Evolutionary conservation across 2,797 vertebrate species (phyloP).

Genomic region (Harpagifer antarcticus): DNA sequence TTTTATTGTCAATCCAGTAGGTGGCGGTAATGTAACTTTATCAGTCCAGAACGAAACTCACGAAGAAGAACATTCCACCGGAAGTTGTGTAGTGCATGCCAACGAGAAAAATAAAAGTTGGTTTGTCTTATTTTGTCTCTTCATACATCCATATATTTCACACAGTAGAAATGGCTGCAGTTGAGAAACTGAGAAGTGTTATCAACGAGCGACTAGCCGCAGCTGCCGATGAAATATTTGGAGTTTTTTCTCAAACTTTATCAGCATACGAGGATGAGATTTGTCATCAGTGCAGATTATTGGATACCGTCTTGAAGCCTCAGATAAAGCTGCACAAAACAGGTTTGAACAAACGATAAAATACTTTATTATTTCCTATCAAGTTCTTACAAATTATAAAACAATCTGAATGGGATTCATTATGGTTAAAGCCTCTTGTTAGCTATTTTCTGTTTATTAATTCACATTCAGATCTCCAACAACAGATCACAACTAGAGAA

Average conservation of each 20-base stretch:
- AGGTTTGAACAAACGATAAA: background rate
- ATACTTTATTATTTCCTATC: too few species aligned
- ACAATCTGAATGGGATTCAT: too few species aligned
- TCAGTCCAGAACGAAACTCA: too few species aligned
- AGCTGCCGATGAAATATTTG: background rate
- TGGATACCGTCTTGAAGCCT: background rate
- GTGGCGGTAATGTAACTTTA: too few species aligned
- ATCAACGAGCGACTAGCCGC: constrained; percentile 1
- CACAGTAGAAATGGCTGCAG: background rate
- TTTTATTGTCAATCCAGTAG: too few species aligned
- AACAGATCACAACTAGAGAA: too few species aligned
- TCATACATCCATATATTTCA: background rate
- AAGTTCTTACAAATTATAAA: too few species aligned
- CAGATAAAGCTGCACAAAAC: background rate
- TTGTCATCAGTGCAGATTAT: background rate
- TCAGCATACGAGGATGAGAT: background rate
- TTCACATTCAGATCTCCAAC: too few species aligned
- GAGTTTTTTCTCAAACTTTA: background rate
- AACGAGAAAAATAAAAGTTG: too few species aligned
- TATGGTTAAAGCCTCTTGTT: too few species aligned
- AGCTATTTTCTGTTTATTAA: too few species aligned
- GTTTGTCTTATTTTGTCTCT: background rate
- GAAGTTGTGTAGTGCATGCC: background rate
- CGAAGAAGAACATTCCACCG: background rate
- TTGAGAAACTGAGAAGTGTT: background rate